Percentiles rank a stretch among this genome's conserved stretches.
These are phyloP conservation scores for Parotocinclus haroldoi DNA, from an alignment of 2,797 vertebrate genomes.

Conservation along the genomic window DNA sequence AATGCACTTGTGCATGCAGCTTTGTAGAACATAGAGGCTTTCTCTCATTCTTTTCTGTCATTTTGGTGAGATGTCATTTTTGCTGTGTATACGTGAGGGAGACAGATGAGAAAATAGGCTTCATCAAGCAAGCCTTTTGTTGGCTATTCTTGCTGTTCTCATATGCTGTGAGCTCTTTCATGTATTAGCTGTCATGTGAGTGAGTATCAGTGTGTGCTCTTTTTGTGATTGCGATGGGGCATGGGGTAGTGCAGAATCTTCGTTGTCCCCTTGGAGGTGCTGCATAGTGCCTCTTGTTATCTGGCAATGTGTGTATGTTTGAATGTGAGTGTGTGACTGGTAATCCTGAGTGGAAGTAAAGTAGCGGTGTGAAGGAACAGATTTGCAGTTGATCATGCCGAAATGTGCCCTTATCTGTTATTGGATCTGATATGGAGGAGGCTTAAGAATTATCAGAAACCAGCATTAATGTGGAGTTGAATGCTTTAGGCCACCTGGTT, in stretches of 20 bases:
- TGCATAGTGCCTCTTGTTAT: conserved; percentile 30
- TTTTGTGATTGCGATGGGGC: neutral
- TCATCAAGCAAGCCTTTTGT: conserved; percentile 3
- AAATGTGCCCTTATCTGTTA: conserved; percentile 88
- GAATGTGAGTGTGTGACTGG: conserved; percentile 45
- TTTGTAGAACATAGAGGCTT: conserved; percentile 27
- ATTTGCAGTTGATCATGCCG: conserved; percentile 89
- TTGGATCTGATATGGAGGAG: conserved; percentile 92
- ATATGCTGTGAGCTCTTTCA: neutral
- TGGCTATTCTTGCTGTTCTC: conserved; percentile 3
- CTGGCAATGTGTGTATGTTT: conserved; percentile 17
- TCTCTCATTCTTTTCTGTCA: conserved; percentile 15
- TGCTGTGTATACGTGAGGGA: conserved; percentile 26
- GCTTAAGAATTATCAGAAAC: conserved; percentile 95
- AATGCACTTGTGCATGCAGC: conserved; percentile 34
- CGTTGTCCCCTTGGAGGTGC: neutral
- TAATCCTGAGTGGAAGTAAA: conserved; percentile 83
- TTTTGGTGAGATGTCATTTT: conserved; percentile 28
- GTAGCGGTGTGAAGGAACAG: conserved; percentile 83
- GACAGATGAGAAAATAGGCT: neutral
- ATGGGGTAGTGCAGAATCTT: neutral
- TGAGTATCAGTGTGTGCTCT: neutral
- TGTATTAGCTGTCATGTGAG: conserved; percentile 5
- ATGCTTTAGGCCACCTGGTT: conserved; percentile 62
- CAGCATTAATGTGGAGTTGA: conserved; percentile 86